A percentile compares a stretch with the other conserved stretches of the same genome.
These are phyloP conservation scores for Neotoma lepida DNA, from an alignment of 2,113 vertebrate genomes.

Conservation along the genomic window DNA sequence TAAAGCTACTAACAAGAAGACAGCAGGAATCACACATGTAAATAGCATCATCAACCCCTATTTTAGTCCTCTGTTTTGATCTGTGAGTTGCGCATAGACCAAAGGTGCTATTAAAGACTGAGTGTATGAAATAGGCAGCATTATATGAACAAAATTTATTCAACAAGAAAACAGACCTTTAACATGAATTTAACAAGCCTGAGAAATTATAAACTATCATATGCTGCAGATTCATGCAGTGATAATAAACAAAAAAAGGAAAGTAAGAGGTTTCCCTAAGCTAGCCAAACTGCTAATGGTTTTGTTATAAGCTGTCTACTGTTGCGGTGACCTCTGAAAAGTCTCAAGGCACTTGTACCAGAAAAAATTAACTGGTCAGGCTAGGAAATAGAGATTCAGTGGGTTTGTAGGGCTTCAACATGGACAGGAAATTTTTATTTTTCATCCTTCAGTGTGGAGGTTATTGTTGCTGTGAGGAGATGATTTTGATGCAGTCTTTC, in stretches of 20 bases:
- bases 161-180: constrained; percentile 94
- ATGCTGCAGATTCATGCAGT: constrained; percentile 91
- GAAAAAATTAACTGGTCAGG: constrained; percentile 88
- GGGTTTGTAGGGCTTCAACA: constrained; percentile 74
- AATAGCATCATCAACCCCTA: constrained; percentile 94
- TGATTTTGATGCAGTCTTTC: constrained; percentile 61
- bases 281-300: constrained; percentile 92
- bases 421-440: constrained; percentile 65
- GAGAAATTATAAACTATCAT: constrained; percentile 92
- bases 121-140: constrained; percentile 91
- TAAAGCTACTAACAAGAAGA: constrained; percentile 94
- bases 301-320: constrained; percentile 91
- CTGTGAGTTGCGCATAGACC: constrained; percentile 91
- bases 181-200: constrained; percentile 93
- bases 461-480: constrained; percentile 56
- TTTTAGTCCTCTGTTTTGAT: constrained; percentile 94
- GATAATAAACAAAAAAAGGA: constrained; percentile 92
- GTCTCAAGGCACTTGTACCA: constrained; percentile 86
- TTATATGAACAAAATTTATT: constrained; percentile 93
- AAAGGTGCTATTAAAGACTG: constrained; percentile 93
- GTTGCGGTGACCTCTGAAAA: constrained; percentile 88
- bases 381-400: constrained; percentile 79
- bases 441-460: constrained; percentile 49
- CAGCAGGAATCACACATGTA: constrained; percentile 94
- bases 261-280: constrained; percentile 90